These are phyloP conservation scores for Rallus crepitans DNA, from an alignment of 2,797 vertebrate genomes.

Conservation along the genomic window DNA sequence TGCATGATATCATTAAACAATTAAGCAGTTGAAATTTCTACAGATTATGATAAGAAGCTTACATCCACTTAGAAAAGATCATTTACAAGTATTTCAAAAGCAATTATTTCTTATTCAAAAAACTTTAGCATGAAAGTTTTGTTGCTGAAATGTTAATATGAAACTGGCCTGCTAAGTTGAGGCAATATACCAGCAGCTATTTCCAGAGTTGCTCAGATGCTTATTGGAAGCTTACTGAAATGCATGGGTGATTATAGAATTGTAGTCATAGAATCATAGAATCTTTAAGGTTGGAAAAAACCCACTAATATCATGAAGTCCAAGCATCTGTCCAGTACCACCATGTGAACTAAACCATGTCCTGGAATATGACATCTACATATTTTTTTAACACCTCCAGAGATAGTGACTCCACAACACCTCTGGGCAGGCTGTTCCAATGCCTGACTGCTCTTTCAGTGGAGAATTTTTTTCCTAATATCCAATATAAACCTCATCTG, in stretches of 20 bases:
- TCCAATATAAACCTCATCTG: too few species aligned
- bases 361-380: too few species aligned
- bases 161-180: not conserved
- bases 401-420: too few species aligned
- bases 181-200: not conserved
- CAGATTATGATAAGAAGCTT: not conserved
- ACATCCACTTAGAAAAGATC: not conserved
- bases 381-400: too few species aligned
- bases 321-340: too few species aligned
- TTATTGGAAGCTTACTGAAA: not conserved
- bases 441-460: too few species aligned
- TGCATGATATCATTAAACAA: not conserved
- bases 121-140: not conserved
- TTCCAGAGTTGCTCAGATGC: not conserved
- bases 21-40: not conserved
- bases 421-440: too few species aligned
- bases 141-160: not conserved
- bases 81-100: not conserved
- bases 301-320: too few species aligned
- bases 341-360: too few species aligned
- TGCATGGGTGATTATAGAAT: not conserved
- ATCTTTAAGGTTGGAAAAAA: too few species aligned
- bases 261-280: too few species aligned
- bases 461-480: too few species aligned
- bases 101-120: not conserved